Base-by-base conservation (phyloP, 1,140 invertebrate species). In the Apocrypta bakeri region DNA sequence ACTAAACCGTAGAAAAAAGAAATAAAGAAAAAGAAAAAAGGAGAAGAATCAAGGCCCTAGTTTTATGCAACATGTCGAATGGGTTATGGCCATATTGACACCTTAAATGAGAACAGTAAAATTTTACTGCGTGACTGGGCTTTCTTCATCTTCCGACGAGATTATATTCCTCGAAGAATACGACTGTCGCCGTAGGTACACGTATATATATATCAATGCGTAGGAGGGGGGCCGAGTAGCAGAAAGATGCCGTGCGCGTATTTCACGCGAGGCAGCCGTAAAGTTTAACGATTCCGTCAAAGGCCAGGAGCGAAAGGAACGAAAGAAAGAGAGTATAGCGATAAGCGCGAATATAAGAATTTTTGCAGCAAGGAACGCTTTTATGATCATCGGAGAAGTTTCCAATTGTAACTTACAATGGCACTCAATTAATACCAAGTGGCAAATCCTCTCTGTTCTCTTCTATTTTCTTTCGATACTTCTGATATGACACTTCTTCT, bases 221-320 rank as follows among this genome's bases (percentile, higher is more conserved):
- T n/a, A n/a, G n/a, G n/a, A n/a, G 9, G 33, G 9, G 33, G 8
- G 63, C 9, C 27, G n/a, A 21, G 63, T 27, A 9, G 24, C 2
- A 8, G 17, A 66, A 25, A 29, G 27, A 66, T 17, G 56, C 31
- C 42, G 42, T 33, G 25, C 33, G 37, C 56, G 78, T 80, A 73
- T 64, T 73, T 80, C 56, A 73, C 21, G 56, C 14, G 64, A 82
- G 42, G 2, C 21, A 64, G 69, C 8, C 33, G 69, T 83, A 83
- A 83, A 78, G 48, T 72, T 83, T 83, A 64, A 83, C 56, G 75
- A 64, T 83, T 78, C 31, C 31, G 25, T 72, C 64, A 78, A 69
- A 66, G 64, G 24, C 31, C 7, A 75, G 3, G 37, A 68, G 27
- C 33, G 2, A 75, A 27, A 21, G 37, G 24, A 56, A 21, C 17